Conservation (phyloP, 2,113 vertebrate genomes). For the Phodopus roborovskii region DNA sequence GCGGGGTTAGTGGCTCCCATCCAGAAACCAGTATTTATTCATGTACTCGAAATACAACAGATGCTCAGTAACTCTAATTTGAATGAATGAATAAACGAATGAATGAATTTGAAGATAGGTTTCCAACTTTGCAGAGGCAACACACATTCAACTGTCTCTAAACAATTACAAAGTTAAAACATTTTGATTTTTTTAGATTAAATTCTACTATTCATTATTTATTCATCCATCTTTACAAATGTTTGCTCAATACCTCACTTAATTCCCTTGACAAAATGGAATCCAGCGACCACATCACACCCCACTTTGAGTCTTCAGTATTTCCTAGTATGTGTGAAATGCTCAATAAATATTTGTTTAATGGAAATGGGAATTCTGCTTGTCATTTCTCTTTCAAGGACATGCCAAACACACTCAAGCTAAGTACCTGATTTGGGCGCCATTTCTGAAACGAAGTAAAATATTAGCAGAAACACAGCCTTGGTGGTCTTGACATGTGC, state of each 20-base stretch:
- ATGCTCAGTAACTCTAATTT: neutral
- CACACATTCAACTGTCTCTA: slow-evolving; percentile 10
- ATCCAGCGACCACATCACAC: neutral
- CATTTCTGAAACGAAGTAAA: slow-evolving; percentile 23
- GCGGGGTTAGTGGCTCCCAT: slow-evolving; percentile 9
- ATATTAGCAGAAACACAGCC: neutral
- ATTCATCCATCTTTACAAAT: slow-evolving; percentile 35
- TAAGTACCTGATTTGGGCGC: neutral
- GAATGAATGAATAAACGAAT: slow-evolving; percentile 38
- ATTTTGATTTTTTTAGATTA: slow-evolving; percentile 20
- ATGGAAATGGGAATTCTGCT: neutral
- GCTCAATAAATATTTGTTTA: neutral
- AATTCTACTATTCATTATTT: slow-evolving; percentile 27
- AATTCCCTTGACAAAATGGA: neutral
- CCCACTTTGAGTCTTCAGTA: neutral
- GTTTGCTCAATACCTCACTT: slow-evolving; percentile 35
- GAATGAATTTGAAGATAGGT: slow-evolving; percentile 36
- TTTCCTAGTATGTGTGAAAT: neutral
- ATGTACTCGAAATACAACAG: slow-evolving; percentile 20
- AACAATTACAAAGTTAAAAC: slow-evolving; percentile 39
- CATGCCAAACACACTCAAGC: neutral
- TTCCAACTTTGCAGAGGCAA: neutral
- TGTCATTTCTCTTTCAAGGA: neutral
- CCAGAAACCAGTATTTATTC: slow-evolving; percentile 42
- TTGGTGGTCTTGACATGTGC: neutral